Evolutionary conservation across 2,797 vertebrate genomes (phyloP), one percentile per base, ranked within the genome.

Genomic region (Mus caroli): DNA sequence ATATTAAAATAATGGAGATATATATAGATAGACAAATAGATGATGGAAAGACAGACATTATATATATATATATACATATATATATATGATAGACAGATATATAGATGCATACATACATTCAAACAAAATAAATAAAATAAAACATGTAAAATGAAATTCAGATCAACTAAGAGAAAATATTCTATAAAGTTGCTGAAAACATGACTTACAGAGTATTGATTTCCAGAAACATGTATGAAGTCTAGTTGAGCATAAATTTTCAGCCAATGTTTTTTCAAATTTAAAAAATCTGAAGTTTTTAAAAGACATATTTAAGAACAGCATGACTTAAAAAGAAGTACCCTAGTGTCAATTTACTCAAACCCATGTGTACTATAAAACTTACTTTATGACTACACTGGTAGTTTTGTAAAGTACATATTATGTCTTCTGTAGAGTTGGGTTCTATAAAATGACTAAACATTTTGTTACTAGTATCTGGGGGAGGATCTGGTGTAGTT

Each of bases 401-500:
- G 4, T 31, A 83, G 8, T 43, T 19, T 40, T 62, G 80, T 43
- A 62, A 43, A 62, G 1, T 28, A 11, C 10, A 46, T 31, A 26
- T 11, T 8, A 28, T 0, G 31, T 43, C 37, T 62, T 62, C 24
- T 2, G 31, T 43, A 83, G 17, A 12, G 1, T 26, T 43, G 15
- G 14, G 15, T 31, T 62, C 14, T 43, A 28, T 12, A 62, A 17
- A 62, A 43, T 83, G 37, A 31, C 24, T 11, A 31, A 28, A 43
- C 4, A 9, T 60, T 0, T 58, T 40, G 26, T 11, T 14, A 40
- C 43, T 62, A 43, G 24, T 40, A 10, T 83, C 8, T 43, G 14
- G 6, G n/a, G 12, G 7, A 62, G 4, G 26, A 43, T 31, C 0
- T 43, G 8, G 14, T 62, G 0, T 19, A 11, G 7, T 43, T 14